Percentiles rank a stretch among this genome's conserved stretches.
Conservation (phyloP, 2,113 vertebrate species). For the Tinamus guttatus region DNA sequence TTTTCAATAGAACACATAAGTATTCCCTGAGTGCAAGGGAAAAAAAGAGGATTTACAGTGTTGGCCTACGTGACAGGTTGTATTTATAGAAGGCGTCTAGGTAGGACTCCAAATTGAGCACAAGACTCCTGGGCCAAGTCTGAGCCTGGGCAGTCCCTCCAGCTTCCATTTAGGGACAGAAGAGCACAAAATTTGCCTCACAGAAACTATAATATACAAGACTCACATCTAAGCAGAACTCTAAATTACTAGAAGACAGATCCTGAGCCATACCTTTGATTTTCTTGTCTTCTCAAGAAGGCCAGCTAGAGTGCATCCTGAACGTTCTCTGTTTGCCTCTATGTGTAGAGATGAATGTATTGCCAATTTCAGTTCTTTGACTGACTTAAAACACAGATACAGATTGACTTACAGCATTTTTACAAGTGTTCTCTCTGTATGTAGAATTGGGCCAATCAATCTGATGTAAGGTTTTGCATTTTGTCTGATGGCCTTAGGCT, state of each 20-base stretch:
- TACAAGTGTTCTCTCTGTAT: not conserved
- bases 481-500: conserved; percentile 13
- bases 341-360: not conserved
- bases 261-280: not conserved
- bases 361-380: not conserved
- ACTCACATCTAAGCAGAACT: not conserved
- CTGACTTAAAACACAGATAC: not conserved
- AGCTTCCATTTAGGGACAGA: not conserved
- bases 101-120: not conserved
- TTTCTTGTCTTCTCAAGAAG: not conserved
- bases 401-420: not conserved
- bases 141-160: not conserved
- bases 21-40: not conserved
- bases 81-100: not conserved
- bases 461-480: conserved; percentile 36
- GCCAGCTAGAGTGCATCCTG: not conserved
- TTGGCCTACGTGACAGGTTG: too few relatives aligned
- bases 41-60: not conserved
- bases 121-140: fast-evolving
- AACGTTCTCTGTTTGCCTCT: fast-evolving
- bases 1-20: too few relatives aligned
- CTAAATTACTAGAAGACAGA: not conserved
- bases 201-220: not conserved
- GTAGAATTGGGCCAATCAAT: not conserved
- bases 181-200: not conserved